Evolutionary conservation across 2,888 invertebrate species (phyloP).

Genomic region (Zonitis immaculata): DNA sequence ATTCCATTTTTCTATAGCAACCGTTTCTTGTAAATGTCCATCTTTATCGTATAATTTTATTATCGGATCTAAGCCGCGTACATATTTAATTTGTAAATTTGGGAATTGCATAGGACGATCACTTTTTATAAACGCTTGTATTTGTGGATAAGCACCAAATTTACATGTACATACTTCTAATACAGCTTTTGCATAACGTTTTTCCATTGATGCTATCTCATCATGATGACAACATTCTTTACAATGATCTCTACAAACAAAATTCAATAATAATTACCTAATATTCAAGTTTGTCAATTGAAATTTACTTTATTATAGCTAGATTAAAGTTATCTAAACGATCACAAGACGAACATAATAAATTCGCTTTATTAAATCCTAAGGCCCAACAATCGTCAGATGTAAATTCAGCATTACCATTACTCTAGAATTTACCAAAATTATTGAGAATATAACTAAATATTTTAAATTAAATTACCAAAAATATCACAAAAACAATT

Average conservation of each 20-base stretch:
- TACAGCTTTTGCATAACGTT: slow-evolving; percentile 85
- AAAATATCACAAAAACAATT: no score
- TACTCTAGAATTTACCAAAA: slow-evolving; percentile 17
- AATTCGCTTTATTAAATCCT: slow-evolving; percentile 80
- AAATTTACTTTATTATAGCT: slow-evolving; percentile 55
- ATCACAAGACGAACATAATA: slow-evolving; percentile 86
- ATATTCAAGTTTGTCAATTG: not conserved
- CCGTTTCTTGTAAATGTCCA: slow-evolving; percentile 77
- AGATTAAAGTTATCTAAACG: slow-evolving; percentile 73
- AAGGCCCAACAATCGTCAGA: slow-evolving; percentile 78
- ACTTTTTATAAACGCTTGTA: slow-evolving; percentile 96
- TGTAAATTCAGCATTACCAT: slow-evolving; percentile 50
- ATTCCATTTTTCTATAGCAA: slow-evolving; percentile 98
- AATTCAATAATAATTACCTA: not conserved
- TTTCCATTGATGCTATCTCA: slow-evolving; percentile 58
- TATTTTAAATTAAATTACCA: no score
- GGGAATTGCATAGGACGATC: slow-evolving; percentile 85
- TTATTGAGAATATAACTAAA: not conserved
- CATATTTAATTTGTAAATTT: slow-evolving; percentile 87
- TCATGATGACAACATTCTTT: slow-evolving; percentile 77
- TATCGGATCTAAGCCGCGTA: slow-evolving; percentile 89
- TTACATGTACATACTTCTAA: slow-evolving; percentile 98
- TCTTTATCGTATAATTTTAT: slow-evolving; percentile 85
- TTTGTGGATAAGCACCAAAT: slow-evolving; percentile 96
- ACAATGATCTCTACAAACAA: slow-evolving; percentile 57